These are phyloP conservation scores for Hyperopisus bebe DNA, from an alignment of 2,113 vertebrate genomes.

Conservation along the genomic window DNA sequence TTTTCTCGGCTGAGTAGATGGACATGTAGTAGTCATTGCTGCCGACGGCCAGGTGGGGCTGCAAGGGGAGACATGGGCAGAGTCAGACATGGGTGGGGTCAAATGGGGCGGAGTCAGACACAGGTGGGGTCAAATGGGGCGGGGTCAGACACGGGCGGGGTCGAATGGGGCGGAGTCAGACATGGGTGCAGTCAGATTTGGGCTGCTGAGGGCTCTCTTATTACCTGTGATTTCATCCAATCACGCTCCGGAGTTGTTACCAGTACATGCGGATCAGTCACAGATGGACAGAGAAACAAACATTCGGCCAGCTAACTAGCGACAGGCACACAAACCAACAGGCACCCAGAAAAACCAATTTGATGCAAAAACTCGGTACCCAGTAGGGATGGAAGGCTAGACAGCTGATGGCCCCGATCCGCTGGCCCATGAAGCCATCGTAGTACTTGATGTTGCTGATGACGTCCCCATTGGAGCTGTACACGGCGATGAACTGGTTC, in stretches of 20 bases:
- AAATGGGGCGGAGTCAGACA: not conserved
- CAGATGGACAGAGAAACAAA: not conserved
- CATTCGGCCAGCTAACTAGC: not conserved
- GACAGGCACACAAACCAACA: not conserved
- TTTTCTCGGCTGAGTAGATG: slow-evolving; percentile 96
- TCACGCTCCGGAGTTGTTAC: not conserved
- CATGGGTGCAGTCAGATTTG: not conserved
- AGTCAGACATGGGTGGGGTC: not conserved
- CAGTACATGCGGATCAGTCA: not conserved
- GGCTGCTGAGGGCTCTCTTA: not conserved
- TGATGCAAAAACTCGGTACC: slow-evolving; percentile 58
- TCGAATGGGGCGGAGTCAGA: not conserved
- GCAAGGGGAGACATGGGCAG: slow-evolving; percentile 20
- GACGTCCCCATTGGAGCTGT: slow-evolving; percentile 82
- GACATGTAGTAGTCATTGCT: slow-evolving; percentile 99
- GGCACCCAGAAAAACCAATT: not conserved
- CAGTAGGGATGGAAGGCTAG: slow-evolving; percentile 95
- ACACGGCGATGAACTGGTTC: slow-evolving; percentile 98
- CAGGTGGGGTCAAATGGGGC: not conserved
- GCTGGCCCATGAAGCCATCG: slow-evolving; percentile 96
- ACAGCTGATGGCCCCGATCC: slow-evolving; percentile 97
- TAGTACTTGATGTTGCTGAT: slow-evolving; percentile 99
- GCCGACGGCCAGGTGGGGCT: slow-evolving; percentile 94
- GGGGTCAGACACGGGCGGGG: not conserved
- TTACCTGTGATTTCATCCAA: not conserved